Evolutionary conservation across 2,113 vertebrate species (phyloP), one percentile per base, ranked within the genome.

Genomic region (Capricornis sumatraensis): DNA sequence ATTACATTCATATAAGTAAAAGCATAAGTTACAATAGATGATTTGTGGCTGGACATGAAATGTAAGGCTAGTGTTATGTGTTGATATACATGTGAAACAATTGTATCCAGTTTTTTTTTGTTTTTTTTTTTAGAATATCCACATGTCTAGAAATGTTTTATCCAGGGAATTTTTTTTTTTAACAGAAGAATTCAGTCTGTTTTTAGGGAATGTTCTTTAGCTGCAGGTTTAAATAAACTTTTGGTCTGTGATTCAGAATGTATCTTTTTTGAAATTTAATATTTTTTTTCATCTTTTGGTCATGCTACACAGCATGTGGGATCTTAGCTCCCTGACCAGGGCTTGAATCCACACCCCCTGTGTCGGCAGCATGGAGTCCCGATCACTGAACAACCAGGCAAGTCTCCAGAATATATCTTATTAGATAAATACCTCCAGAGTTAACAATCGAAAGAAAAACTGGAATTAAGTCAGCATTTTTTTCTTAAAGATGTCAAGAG

Each of bases 1-100:
- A 25, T 92, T 95, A 62, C 27, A 92, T 81, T n/a, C 83, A 12
- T 67, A 74, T 7, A 94, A 90, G 40, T 92, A 36, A 94, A 92
- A 76, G 67, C 40, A 67, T 36, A 82, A 52, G 28, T 74, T 95
- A n/a, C 87, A 33, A 43, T 67, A 71, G 10, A 78, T 94, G 30
- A 92, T 96, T 58, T 43, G 21, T 95, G 85, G 6, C 28, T 95
- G 28, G 87, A 87, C 52, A 45, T 84, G 52, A 96, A 93, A 92
- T 84, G 30, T 50, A 87, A 94, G n/a, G 10, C 50, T 64, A 52
- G 40, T 76, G 11, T 58, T 95, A 43, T 14, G 40, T 45, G 9
- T 52, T 95, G 27, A 67, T 89, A 52, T 76, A 83, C 89, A 58
- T 52, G 14, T 71, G 60, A 92, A 90, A 87, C 23, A 57, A 21